Evolutionary conservation across 2,797 vertebrate species (phyloP), one percentile per base, ranked within the genome.

Genomic region (Agapornis canus): DNA sequence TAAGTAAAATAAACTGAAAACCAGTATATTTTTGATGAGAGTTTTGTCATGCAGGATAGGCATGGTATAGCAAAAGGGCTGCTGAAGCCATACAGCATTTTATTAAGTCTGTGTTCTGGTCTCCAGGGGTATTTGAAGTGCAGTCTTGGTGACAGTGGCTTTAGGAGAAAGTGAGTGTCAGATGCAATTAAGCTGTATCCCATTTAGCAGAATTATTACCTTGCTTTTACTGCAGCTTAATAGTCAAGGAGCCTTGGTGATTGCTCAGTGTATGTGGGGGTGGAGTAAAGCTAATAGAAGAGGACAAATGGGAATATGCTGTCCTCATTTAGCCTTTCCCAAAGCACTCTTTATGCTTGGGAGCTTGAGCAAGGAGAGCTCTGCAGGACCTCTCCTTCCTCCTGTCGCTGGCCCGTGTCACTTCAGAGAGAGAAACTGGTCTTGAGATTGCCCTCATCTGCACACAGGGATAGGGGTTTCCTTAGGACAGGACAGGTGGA

Each of bases 81-180:
- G 12, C 37, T 68, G 31, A 59, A 85, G 17, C 47, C 3, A 5
- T 6, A 13, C 0, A 0, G 12, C 4, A 0, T 48, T 71, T 54
- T 77, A 65, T 56, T 65, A 77, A 77, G 56, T 51, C 15, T n/a
- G 21, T 47, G 23, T 73, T 90, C n/a, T 15, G 32, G 31, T 69
- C 54, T n/a, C 14, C 35, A 52, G 26, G 18, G 39, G 47, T 77
- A 45, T 65, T 77, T 84, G 47, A 77, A 56, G 48, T n/a, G 85
- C 32, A 56, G 56, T 60, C 32, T 69, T 84, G 65, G 51, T 82
- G 16, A 10, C 0, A 0, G 42, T 81, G 69, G 37, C 54, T 66
- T 56, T 47, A 84, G 61, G 40, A 89, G 77, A 76, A 83, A 77
- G 7, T 1, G 0, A 61, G 19, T 49, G 64, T 76, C 27, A 32